phyloP scores from a whole-genome alignment of 2,888 invertebrate species.

The Chrysolina americana region DNA sequence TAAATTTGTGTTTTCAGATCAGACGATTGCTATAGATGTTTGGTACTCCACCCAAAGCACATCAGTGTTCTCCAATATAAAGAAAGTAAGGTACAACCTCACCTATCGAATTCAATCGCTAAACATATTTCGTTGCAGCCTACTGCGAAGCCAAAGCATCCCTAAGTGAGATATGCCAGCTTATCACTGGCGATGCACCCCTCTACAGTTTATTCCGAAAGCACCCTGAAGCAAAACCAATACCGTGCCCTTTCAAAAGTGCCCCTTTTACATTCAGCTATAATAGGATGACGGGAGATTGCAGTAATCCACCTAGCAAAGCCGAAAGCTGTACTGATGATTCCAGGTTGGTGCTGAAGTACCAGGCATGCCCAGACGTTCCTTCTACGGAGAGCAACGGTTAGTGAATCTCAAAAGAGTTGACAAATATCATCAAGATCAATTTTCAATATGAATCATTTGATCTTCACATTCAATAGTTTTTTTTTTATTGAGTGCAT shows the following conservation, averaged over 20 bases:
- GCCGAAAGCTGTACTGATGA: constrained; percentile 90
- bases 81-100: constrained; percentile 79
- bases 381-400: constrained; percentile 84
- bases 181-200: constrained; percentile 80
- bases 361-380: constrained; percentile 88
- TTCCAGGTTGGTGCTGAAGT: constrained; percentile 83
- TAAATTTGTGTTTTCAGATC: constrained; percentile 71
- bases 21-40: constrained; percentile 80
- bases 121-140: constrained; percentile 67
- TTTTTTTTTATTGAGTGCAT: too few relatives aligned
- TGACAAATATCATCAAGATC: too few relatives aligned
- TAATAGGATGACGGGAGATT: constrained; percentile 81
- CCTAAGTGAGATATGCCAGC: constrained; percentile 77
- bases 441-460: too few relatives aligned
- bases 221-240: constrained; percentile 77
- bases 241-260: constrained; percentile 82
- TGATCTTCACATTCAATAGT: too few relatives aligned
- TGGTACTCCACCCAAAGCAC: constrained; percentile 84
- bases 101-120: not conserved
- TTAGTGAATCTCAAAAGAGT: constrained; percentile 65
- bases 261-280: constrained; percentile 84
- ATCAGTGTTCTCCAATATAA: constrained; percentile 85
- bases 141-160: constrained; percentile 75
- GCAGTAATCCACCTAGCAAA: constrained; percentile 81
- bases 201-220: constrained; percentile 84